Percentiles rank a stretch among this genome's conserved stretches.
Evolutionary conservation across 2,888 invertebrate genomes (phyloP).

Genomic region (Syrista parreyssii): DNA sequence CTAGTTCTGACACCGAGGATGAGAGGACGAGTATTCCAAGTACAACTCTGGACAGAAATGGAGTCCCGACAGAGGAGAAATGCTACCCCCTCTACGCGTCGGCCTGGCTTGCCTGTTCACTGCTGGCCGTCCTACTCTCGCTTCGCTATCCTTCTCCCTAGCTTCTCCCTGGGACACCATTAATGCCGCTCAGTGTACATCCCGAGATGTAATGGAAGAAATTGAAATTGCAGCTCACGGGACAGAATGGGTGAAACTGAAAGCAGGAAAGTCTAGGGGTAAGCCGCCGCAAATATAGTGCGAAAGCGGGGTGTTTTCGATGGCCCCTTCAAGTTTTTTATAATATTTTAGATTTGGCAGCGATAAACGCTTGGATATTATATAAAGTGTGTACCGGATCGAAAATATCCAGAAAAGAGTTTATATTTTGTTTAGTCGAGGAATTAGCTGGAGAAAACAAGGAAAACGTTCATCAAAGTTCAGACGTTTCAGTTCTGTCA

Average conservation of each 20-base stretch:
- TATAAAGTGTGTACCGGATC: constrained; percentile 16
- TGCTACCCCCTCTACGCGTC: too few relatives aligned
- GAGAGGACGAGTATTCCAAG: constrained; percentile 14
- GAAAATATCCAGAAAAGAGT: constrained; percentile 19
- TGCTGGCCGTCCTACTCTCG: too few relatives aligned
- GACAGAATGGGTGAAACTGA: constrained; percentile 15
- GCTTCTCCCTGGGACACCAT: too few relatives aligned
- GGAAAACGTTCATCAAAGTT: constrained; percentile 2
- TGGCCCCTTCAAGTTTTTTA: constrained; percentile 28
- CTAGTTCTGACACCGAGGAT: constrained; percentile 13
- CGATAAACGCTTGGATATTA: constrained; percentile 29
- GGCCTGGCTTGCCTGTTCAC: too few relatives aligned
- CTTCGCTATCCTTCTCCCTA: too few relatives aligned
- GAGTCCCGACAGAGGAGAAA: too few relatives aligned
- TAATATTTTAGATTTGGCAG: constrained; percentile 35
- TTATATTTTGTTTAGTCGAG: constrained; percentile 11
- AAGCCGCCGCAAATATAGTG: constrained; percentile 38
- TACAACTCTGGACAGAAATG: too few relatives aligned
- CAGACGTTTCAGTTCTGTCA: constrained; percentile 8
- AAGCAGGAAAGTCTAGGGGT: constrained; percentile 14
- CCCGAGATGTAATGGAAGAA: constrained; percentile 14
- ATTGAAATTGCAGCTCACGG: constrained; percentile 19
- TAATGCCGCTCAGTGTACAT: too few relatives aligned
- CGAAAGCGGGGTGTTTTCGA: constrained; percentile 22
- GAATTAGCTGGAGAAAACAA: constrained; percentile 13